These are phyloP conservation scores for Cynoglossus semilaevis DNA, from an alignment of 2,113 vertebrate species.

Conservation along the genomic window DNA sequence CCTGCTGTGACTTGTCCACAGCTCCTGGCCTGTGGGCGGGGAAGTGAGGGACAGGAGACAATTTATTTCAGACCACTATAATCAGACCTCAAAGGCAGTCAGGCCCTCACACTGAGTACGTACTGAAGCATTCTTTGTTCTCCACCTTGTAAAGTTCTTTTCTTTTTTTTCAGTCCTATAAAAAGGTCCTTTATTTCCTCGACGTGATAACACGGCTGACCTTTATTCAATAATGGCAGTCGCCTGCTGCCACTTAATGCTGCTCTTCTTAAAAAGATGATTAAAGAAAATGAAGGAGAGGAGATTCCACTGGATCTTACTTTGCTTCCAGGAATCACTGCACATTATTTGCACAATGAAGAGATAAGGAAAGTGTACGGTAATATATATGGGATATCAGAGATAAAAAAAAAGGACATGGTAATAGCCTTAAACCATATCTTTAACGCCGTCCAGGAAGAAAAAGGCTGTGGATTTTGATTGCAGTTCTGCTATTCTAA, in stretches of 20 bases:
- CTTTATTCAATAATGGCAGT: constrained; percentile 35
- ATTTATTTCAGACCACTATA: constrained; percentile 45
- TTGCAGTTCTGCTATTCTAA: too few species aligned
- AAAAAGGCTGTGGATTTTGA: too few species aligned
- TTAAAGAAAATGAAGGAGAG: constrained; percentile 24
- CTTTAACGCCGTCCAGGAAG: too few species aligned
- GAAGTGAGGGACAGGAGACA: constrained; percentile 46
- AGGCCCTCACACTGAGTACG: constrained; percentile 20
- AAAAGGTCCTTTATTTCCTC: constrained; percentile 18
- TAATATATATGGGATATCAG: too few species aligned
- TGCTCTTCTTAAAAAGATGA: constrained; percentile 33
- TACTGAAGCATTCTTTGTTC: constrained; percentile 4
- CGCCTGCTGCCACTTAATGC: constrained; percentile 11
- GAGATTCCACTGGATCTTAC: too few species aligned
- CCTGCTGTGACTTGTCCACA: constrained; percentile 60
- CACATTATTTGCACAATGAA: too few species aligned
- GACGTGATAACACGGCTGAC: constrained; percentile 19
- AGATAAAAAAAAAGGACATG: too few species aligned
- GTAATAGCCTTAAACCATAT: too few species aligned
- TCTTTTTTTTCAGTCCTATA: constrained; percentile 9
- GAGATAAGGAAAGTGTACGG: too few species aligned
- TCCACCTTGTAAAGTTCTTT: neutral
- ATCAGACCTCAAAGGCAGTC: constrained; percentile 44
- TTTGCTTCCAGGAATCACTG: too few species aligned
- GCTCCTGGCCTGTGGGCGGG: constrained; percentile 31